Evolutionary conservation across 2,113 vertebrate genomes (phyloP), one percentile per base, ranked within the genome.

Genomic region (Rhabdornis inornatus): DNA sequence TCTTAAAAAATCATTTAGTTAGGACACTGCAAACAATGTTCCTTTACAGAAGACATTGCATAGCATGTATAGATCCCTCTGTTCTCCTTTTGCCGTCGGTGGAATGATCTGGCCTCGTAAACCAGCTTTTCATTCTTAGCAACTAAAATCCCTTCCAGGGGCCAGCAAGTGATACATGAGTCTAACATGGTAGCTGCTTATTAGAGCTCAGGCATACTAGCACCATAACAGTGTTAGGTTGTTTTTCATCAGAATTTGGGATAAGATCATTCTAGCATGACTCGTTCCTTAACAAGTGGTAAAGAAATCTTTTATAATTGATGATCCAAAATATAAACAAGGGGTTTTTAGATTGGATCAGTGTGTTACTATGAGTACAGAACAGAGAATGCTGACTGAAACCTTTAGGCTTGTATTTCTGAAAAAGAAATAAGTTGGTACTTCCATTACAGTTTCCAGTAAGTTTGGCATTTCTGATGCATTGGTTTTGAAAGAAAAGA

Each of bases 41-140:
- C 13, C 22, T 81, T 60, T 69, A 40, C 10, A 74, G 42, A 22
- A 49, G 7, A 57, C 10, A 22, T 13, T 22, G 13, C 14, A 45
- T 5, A 16, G 35, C 16, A 2, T 24, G 5, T 39, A 18, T 22
- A 8, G n/a, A 44, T 33, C 17, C 76, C 24, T 9, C 18, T 60
- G 10, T 49, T 85, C 65, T 74, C 1, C 0, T 70, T 50, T 24
- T 37, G 21, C 15, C 9, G 35, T 45, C 68, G 31, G 8, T 44
- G 37, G 24, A 86, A 57, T 11, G 9, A 5, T 33, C 19, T 76
- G 35, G 10, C 1, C 0, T 45, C 3, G 1, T 61, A 50, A 75
- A 0, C 2, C 35, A 47, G 2, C 2, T 89, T 79, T 72, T 60
- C 15, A 42, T 14, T 59, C 35, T 27, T 52, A 90, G 31, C 6